These are phyloP conservation scores for Ciconia maguari DNA, from an alignment of 2,113 vertebrate genomes.

Conservation along the genomic window DNA sequence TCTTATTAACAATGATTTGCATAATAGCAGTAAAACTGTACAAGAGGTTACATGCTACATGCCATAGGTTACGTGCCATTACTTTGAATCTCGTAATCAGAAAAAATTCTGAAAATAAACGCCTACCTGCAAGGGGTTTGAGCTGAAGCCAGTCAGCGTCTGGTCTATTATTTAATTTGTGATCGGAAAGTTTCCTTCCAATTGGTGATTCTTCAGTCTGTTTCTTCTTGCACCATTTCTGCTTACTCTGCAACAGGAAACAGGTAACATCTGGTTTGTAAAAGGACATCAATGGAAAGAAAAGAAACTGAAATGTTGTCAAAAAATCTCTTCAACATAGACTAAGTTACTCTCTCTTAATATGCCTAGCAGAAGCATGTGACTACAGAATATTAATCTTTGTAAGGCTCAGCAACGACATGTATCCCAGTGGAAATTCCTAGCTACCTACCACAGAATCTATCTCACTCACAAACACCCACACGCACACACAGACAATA, in stretches of 20 bases:
- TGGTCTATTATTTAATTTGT: constrained; percentile 89
- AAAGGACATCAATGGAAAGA: neutral
- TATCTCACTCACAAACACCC: neutral
- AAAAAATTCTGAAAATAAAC: constrained; percentile 23
- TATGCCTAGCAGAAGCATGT: neutral
- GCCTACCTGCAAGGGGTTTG: constrained; percentile 83
- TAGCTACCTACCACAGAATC: neutral
- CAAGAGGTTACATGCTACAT: neutral
- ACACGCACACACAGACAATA: rapidly evolving
- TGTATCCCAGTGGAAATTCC: neutral
- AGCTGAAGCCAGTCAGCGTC: constrained; percentile 95
- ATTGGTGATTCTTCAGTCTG: constrained; percentile 82
- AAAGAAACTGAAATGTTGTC: neutral
- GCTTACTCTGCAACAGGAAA: constrained; percentile 75
- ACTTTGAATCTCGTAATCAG: neutral
- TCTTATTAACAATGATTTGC: constrained; percentile 23
- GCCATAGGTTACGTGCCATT: neutral
- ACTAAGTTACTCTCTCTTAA: neutral
- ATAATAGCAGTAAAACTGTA: constrained; percentile 31
- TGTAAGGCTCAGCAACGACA: neutral
- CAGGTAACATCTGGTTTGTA: neutral
- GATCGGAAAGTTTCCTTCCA: constrained; percentile 93
- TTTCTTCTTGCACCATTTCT: constrained; percentile 77
- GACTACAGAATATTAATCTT: neutral
- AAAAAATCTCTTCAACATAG: neutral